Evolutionary conservation across 1,140 invertebrate species (phyloP), one percentile per base, ranked within the genome.

Genomic region (Hirudo medicinalis): DNA sequence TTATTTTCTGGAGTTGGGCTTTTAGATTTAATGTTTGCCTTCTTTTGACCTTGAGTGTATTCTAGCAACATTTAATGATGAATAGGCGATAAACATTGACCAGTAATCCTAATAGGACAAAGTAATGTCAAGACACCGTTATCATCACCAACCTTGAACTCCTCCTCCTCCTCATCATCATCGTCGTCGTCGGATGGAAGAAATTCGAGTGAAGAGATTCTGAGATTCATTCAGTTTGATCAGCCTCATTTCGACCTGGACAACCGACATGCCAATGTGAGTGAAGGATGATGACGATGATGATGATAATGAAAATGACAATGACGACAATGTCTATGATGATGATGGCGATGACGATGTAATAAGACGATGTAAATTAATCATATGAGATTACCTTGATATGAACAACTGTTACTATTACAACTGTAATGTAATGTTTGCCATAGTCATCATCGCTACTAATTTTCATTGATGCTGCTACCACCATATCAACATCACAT

Each of bases 221-320:
- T 63, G 29, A 63, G 22, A 63, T 25, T 63, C 57, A 63, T 22
- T 22, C 57, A 32, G 57, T 63, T 63, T 22, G 29, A 25, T 63
- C 57, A 25, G 8, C 22, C 22, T 63, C 22, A 22, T 11, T 63
- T 22, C 57, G 29, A 63, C 22, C 11, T 63, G 57, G 29, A 25
- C 11, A 63, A 32, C 57, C 57, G 29, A 4, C 22, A 22, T 63
- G 22, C 57, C 22, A 63, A 25, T 13, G 22, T 63, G 29, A 63
- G 29, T 32, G 8, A 11, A 4, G 29, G 29, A 32, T 63, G 29
- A n/a, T 63, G 20, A 63, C 17, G 9, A 63, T 22, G 29, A 63
- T 63, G 11, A 63, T 63, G 57, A 63, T 63, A 2, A 20, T 22
- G 29, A 63, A 0, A 15, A 63, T 15, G 57, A 63, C 17, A 15